phyloP scores from a whole-genome alignment of 2,113 vertebrate species.

The Centropus unirufus region DNA sequence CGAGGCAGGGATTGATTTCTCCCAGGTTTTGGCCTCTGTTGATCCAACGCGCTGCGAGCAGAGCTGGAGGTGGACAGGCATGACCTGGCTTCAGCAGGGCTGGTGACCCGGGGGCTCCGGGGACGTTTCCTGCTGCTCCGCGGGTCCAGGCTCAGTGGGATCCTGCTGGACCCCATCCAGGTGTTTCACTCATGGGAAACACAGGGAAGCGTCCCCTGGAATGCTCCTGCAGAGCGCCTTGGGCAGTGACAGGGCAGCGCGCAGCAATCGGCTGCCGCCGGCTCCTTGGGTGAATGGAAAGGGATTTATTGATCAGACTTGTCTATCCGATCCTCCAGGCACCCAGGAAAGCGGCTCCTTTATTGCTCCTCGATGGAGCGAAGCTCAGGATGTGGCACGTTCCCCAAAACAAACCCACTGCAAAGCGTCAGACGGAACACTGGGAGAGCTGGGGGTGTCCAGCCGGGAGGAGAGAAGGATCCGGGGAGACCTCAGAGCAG shows the following conservation, averaged over 20 bases:
- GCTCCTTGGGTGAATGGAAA: neutral
- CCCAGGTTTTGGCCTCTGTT: neutral
- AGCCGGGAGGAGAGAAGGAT: too few species aligned
- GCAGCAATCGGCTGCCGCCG: neutral
- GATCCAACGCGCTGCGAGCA: rapidly evolving
- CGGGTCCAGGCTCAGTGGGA: neutral
- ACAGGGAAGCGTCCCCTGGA: rapidly evolving
- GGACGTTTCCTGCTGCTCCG: rapidly evolving
- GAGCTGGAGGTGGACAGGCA: neutral
- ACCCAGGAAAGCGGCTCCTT: neutral
- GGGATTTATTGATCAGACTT: neutral
- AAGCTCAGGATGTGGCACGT: rapidly evolving
- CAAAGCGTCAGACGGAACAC: neutral
- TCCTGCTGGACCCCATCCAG: rapidly evolving
- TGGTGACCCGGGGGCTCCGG: neutral
- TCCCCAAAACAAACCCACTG: neutral
- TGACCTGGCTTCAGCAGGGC: too few species aligned
- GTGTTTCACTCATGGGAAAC: rapidly evolving
- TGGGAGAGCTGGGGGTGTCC: too few species aligned
- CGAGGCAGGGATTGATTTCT: neutral
- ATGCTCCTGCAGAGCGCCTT: neutral
- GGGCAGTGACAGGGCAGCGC: rapidly evolving
- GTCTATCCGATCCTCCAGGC: rapidly evolving
- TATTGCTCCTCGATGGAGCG: neutral
- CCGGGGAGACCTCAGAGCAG: too few species aligned